Conservation (phyloP, 2,113 vertebrate genomes). For the Taxidea taxus region DNA sequence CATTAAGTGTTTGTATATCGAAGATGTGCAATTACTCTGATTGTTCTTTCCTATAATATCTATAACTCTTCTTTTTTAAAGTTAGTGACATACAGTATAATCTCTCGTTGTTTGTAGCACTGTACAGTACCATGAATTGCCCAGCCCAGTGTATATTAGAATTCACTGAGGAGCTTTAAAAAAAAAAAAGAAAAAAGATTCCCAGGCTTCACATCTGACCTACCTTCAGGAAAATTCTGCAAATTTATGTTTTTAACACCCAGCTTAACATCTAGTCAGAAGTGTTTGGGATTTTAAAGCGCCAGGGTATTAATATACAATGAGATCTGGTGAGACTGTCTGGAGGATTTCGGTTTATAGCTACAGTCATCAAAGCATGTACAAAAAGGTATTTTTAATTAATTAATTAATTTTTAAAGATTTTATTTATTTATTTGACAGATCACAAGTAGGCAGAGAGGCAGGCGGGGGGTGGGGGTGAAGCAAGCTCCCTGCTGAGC, state of each 20-base stretch:
- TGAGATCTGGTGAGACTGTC: not conserved
- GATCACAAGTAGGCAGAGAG: no score
- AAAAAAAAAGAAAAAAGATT: not conserved
- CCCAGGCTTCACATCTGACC: not conserved
- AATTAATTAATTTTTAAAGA: no score
- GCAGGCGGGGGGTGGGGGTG: fast-evolving
- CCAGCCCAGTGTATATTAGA: not conserved
- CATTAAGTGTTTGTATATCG: not conserved
- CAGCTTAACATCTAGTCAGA: not conserved
- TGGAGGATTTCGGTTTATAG: not conserved
- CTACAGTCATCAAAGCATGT: not conserved
- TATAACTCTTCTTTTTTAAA: not conserved
- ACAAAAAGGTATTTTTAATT: not conserved
- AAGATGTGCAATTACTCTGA: not conserved
- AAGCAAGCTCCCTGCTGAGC: no score
- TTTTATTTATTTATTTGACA: no score
- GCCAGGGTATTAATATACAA: not conserved
- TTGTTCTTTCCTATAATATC: not conserved
- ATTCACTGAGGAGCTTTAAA: not conserved
- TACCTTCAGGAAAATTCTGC: not conserved
- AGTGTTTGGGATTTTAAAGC: not conserved
- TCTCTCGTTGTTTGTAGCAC: not conserved
- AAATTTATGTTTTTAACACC: not conserved
- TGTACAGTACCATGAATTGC: not conserved
- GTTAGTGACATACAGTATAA: not conserved